These are phyloP conservation scores for Sciurus vulgaris DNA, from an alignment of 2,797 vertebrate species.

Conservation along the genomic window DNA sequence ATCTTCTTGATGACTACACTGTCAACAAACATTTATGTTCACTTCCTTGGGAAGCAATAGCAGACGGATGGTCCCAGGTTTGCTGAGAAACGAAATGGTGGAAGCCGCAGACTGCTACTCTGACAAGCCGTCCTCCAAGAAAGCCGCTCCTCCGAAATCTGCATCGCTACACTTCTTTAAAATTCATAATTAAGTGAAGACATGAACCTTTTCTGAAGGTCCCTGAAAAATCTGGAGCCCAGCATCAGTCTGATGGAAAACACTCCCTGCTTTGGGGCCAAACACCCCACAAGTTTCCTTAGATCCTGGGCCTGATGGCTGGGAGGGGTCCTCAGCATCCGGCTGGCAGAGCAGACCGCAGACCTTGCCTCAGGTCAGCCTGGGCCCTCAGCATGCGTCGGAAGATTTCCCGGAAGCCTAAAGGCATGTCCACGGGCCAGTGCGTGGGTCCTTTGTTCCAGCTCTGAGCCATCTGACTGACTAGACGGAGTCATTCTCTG, in stretches of 20 bases:
- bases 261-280: background rate
- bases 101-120: background rate
- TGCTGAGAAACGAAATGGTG: slow-evolving; percentile 11
- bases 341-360: background rate
- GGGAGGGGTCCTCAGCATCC: background rate
- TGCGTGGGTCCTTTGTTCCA: background rate
- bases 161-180: background rate
- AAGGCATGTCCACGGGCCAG: accelerated
- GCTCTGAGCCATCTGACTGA: background rate
- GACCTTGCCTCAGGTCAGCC: accelerated
- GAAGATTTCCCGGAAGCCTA: background rate
- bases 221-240: background rate
- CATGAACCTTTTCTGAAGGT: background rate
- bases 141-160: background rate
- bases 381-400: accelerated
- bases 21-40: slow-evolving; percentile 89
- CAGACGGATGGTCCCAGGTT: slow-evolving; percentile 11
- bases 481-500: background rate
- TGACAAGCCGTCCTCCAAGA: background rate
- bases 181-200: background rate
- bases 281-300: background rate
- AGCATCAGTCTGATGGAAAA: background rate
- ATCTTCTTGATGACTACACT: slow-evolving; percentile 80
- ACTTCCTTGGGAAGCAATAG: slow-evolving; percentile 66
- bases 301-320: background rate